Evolutionary conservation across 2,113 vertebrate species (phyloP), one percentile per base, ranked within the genome.

Genomic region (Balaenoptera acutorostrata): DNA sequence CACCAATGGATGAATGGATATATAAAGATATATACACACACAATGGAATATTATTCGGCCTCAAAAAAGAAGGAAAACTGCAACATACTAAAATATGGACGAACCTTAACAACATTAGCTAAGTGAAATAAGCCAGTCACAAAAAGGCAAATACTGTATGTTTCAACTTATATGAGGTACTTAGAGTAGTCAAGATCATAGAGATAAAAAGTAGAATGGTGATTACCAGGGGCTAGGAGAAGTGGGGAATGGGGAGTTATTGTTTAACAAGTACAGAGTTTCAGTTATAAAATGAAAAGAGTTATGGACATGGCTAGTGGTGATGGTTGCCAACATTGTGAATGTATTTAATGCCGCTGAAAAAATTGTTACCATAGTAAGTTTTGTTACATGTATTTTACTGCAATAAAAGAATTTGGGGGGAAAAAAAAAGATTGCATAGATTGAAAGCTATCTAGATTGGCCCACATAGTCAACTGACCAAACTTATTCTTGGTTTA

Each of bases 321-420:
- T 68, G 78, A 95, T 9, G 4, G 59, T 3, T 33, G 46, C 18
- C 11, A 41, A 61, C 57, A 72, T 3, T 82, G 39, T 72, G 33
- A 74, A 82, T n/a, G 23, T 77, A 95, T 78, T 85, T 77, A 95
- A 71, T 86, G 61, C 27, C n/a, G 71, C 8, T 80, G 27, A 84
- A 68, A 68, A 84, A 77, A 59, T 18, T 12, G 21, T 55, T 57
- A 63, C 39, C 12, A 84, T 49, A 21, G 23, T 80, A 33, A 52
- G 85, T 80, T 90, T 77, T 77, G 31, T 75, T 85, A 69, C 39
- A 27, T 91, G 49, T 59, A 91, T 95, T 85, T 85, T 86, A 61
- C 21, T 36, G 83, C 31, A 82, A 29, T 75, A 33, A n/a, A n/a
- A 59, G n/a, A 77, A 93, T 63, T 1, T n/a, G 29, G 33, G 23